Evolutionary conservation across 2,113 vertebrate species (phyloP).

Genomic region (Sphaerodactylus townsendi): DNA sequence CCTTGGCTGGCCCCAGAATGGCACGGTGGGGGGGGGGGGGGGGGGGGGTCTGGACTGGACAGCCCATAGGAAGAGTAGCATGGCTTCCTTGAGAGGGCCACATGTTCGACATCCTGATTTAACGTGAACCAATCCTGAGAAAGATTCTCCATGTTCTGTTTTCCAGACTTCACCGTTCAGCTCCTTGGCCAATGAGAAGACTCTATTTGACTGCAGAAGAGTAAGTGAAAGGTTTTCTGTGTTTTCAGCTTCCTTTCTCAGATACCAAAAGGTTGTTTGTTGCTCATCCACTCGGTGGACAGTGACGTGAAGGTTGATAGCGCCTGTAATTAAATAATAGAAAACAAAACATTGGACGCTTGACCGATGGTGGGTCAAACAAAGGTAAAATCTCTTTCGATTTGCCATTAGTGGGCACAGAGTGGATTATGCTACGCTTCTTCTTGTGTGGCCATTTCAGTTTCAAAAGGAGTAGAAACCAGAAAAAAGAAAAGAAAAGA

Average conservation of each 20-base stretch:
- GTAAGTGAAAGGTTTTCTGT: constrained; percentile 40
- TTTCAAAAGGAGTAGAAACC: neutral
- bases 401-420: neutral
- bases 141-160: constrained; percentile 3
- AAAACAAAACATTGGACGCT: neutral
- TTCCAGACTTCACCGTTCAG: constrained; percentile 72
- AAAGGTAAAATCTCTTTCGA: neutral
- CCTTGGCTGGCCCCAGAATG: too few species aligned
- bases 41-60: too few species aligned
- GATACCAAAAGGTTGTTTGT: neutral
- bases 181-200: constrained; percentile 64
- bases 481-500: too few species aligned
- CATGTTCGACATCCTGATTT: too few species aligned
- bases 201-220: constrained; percentile 62
- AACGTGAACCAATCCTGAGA: too few species aligned
- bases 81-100: too few species aligned
- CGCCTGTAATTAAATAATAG: constrained; percentile 5
- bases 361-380: neutral
- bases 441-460: neutral
- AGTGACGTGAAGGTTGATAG: neutral
- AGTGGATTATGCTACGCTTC: neutral
- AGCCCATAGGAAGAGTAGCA: too few species aligned
- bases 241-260: neutral
- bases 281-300: neutral
- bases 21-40: too few species aligned